These are phyloP conservation scores for Apteryx owenii DNA, from an alignment of 2,113 vertebrate genomes.

Conservation along the genomic window DNA sequence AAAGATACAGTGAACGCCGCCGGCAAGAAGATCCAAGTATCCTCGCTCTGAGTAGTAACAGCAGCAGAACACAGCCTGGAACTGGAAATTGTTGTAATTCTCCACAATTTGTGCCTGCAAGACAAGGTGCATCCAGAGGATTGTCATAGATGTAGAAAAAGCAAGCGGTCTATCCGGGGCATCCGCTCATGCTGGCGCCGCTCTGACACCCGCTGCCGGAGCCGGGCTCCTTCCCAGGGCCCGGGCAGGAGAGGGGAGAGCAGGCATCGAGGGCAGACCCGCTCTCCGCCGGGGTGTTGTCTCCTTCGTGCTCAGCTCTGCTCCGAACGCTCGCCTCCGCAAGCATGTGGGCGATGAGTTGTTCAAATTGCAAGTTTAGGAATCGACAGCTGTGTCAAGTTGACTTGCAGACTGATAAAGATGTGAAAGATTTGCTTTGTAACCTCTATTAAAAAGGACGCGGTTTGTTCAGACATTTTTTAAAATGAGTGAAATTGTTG, in stretches of 20 bases:
- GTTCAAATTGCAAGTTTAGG: not conserved
- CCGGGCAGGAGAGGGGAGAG: not conserved
- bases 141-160: not conserved
- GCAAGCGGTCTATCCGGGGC: not conserved
- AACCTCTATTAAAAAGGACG: not conserved
- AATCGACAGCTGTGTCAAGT: not conserved
- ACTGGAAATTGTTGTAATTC: not conserved
- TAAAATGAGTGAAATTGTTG: not conserved
- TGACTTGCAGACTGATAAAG: conserved; percentile 6
- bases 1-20: not conserved
- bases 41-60: not conserved
- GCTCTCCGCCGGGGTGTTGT: not conserved
- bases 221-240: not conserved
- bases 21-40: not conserved
- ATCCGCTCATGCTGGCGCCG: not conserved
- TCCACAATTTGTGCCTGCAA: not conserved
- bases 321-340: not conserved
- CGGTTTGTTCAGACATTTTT: not conserved
- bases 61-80: not conserved
- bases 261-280: not conserved
- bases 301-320: fast-evolving
- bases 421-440: not conserved
- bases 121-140: not conserved
- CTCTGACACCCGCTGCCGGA: not conserved
- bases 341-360: not conserved